Evolutionary conservation across 2,113 vertebrate genomes (phyloP), one percentile per base, ranked within the genome.

Genomic region (Prunella fulvescens): DNA sequence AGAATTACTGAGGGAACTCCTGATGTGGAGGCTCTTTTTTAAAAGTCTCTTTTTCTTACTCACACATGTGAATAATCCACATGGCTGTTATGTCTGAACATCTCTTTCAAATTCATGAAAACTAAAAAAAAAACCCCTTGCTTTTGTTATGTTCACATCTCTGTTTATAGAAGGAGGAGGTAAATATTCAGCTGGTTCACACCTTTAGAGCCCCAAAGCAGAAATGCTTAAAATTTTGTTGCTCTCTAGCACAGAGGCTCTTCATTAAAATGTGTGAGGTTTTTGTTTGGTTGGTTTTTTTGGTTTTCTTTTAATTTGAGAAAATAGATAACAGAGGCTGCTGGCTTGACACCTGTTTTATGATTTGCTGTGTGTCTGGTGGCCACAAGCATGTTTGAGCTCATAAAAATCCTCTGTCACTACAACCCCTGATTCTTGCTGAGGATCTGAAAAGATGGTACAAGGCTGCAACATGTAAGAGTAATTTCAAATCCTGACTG

Each of bases 401-500:
- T 86, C 50, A 28, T 17, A 7, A 37, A 93, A 71, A 23, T 37
- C 60, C 72, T 76, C 37, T 62, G 54, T 50, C 44, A 70, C 60
- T n/a, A 56, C 58, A 66, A 37, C 28, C 19, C 44, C 50, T 40
- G 54, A 73, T 44, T 70, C 79, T 56, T 48, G 35, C 45, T 0
- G 3, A 76, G 50, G 45, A 64, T 45, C 62, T 20, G 62, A 91
- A 91, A 86, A 40, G 3, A 11, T 7, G 4, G 29, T 19, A 69
- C n/a, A 31, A 48, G 24, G 33, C 22, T 0, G 0, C 26, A 70
- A 86, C 50, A 33, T 0, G 1, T 14, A 66, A 77, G 22, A 77
- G 73, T 40, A 54, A 80, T 11, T 57, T 58, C 16, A 69, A 73
- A 37, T 12, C 39, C 44, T 17, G 15, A 40, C 51, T 70, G 58